Conservation (phyloP, 1,140 invertebrate species). For the Lucilia sericata region DNA sequence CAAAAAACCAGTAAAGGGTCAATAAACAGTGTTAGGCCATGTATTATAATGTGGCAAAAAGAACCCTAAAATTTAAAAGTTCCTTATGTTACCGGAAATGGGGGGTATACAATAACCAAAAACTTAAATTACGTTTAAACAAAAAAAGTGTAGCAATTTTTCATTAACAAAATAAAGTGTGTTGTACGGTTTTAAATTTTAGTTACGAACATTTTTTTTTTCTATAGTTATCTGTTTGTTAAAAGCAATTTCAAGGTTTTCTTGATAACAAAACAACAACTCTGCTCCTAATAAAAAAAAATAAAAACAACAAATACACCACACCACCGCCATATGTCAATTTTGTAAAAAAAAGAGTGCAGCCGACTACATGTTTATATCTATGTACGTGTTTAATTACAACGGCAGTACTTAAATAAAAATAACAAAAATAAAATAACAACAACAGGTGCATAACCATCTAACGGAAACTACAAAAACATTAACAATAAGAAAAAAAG, state of each 20-base stretch:
- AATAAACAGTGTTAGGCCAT: not conserved
- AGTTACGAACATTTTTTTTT: not conserved
- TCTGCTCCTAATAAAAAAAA: not conserved
- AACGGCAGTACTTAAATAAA: too few species aligned
- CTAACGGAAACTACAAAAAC: not conserved
- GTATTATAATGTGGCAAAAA: not conserved
- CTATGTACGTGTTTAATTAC: too few species aligned
- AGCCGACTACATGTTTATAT: not conserved
- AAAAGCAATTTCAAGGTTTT: constrained; percentile 37
- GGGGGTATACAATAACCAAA: not conserved
- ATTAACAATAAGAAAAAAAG: not conserved
- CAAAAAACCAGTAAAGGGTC: not conserved
- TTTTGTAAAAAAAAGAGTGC: not conserved
- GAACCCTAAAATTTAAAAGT: not conserved
- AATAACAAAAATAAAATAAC: not conserved
- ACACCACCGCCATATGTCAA: constrained; percentile 30
- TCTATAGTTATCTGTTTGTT: not conserved
- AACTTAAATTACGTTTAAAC: not conserved
- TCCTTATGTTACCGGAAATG: not conserved
- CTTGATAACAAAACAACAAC: constrained; percentile 22
- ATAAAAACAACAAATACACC: not conserved
- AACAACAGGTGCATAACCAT: constrained; percentile 30
- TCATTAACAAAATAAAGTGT: too few species aligned
- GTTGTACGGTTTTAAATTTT: too few species aligned
- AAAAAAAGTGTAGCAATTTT: too few species aligned